Conservation (phyloP, 2,113 vertebrate genomes). For the Microcebus murinus region DNA sequence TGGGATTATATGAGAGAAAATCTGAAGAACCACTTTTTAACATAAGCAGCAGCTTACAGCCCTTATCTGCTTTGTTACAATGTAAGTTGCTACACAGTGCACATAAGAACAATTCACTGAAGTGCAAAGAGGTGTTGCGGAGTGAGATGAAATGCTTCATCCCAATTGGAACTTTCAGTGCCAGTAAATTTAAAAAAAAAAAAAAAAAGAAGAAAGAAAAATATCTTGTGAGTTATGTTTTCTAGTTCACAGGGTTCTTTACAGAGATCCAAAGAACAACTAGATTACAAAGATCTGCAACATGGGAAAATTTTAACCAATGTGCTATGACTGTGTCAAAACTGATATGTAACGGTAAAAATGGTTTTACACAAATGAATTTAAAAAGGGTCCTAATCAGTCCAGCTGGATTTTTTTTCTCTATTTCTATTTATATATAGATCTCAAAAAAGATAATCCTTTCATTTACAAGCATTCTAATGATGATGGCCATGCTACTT, state of each 20-base stretch:
- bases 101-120: slow-evolving; percentile 69
- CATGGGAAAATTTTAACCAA: slow-evolving; percentile 68
- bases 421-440: slow-evolving; percentile 70
- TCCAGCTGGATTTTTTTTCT: slow-evolving; percentile 85
- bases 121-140: slow-evolving; percentile 78
- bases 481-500: slow-evolving; percentile 82
- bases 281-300: slow-evolving; percentile 65
- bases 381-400: slow-evolving; percentile 84
- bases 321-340: slow-evolving; percentile 69
- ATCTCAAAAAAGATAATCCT: slow-evolving; percentile 83
- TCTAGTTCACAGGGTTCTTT: slow-evolving; percentile 79
- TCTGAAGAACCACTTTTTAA: slow-evolving; percentile 65
- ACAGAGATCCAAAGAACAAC: slow-evolving; percentile 65
- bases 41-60: slow-evolving; percentile 77
- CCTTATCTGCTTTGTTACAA: slow-evolving; percentile 73
- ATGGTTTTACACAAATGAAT: slow-evolving; percentile 78
- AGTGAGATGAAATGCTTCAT: slow-evolving; percentile 72
- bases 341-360: slow-evolving; percentile 78
- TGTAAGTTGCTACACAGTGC: slow-evolving; percentile 74
- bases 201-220: not conserved
- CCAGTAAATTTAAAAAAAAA: slow-evolving; percentile 49
- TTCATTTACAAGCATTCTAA: slow-evolving; percentile 84
- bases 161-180: slow-evolving; percentile 71
- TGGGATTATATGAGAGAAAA: slow-evolving; percentile 67
- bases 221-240: slow-evolving; percentile 38